Percentiles rank a stretch among this genome's conserved stretches.
Evolutionary conservation across 2,797 vertebrate genomes (phyloP).

Genomic region (Gouania willdenowi): DNA sequence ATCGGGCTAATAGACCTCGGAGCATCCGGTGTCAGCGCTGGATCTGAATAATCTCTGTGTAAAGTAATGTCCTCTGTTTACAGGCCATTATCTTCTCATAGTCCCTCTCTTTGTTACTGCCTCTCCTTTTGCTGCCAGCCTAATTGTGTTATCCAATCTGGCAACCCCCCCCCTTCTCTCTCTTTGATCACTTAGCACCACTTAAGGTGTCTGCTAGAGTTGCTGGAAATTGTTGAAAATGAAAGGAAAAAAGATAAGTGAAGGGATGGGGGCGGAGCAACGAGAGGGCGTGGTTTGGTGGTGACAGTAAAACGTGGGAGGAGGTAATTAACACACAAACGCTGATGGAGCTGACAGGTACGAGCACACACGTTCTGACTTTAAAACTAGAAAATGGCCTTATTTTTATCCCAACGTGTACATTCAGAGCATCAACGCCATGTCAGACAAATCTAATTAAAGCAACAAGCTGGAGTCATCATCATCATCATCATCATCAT

Average conservation of each 20-base stretch:
- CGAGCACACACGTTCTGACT: conserved; percentile 49
- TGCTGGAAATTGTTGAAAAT: conserved; percentile 65
- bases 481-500: too few species aligned
- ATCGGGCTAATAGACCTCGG: conserved; percentile 64
- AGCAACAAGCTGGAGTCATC: too few species aligned
- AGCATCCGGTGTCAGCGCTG: conserved; percentile 70
- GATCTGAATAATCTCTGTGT: conserved; percentile 72
- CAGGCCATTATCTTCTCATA: conserved; percentile 69
- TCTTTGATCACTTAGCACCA: conserved; percentile 77
- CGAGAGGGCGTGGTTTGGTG: conserved; percentile 34
- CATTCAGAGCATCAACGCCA: background rate
- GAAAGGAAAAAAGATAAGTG: conserved; percentile 13
- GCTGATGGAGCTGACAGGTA: conserved; percentile 31
- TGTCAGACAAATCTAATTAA: conserved; percentile 4
- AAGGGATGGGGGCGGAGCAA: conserved; percentile 56
- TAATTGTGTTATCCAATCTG: conserved; percentile 79
- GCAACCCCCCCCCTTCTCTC: too few species aligned
- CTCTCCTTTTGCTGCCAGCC: conserved; percentile 62
- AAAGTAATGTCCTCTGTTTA: conserved; percentile 74
- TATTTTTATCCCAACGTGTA: too few species aligned
- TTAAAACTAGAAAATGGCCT: too few species aligned
- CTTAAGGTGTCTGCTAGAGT: conserved; percentile 75
- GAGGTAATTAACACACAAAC: conserved; percentile 46
- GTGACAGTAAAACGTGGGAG: conserved; percentile 1
- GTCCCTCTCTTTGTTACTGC: conserved; percentile 63